A percentile compares a stretch with the other conserved stretches of the same genome.
phyloP scores from a whole-genome alignment of 92 coral and sea anemone genomes.

The Hydrozoanthus gracilis region DNA sequence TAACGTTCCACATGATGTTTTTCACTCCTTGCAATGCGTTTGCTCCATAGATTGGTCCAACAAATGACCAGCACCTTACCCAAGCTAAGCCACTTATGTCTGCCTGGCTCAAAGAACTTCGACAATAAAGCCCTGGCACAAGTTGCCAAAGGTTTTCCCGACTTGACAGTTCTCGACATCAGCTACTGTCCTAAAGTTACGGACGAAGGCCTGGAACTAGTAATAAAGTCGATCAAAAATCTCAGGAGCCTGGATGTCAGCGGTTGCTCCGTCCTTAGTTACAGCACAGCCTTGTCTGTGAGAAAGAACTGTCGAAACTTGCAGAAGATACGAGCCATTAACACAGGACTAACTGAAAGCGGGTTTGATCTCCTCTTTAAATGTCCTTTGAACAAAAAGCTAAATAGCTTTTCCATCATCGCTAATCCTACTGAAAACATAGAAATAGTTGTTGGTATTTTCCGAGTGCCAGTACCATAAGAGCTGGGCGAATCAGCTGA shows the following conservation, averaged over 20 bases:
- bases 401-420: constrained; percentile 28
- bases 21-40: not conserved
- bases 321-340: constrained; percentile 34
- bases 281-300: constrained; percentile 5
- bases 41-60: constrained; percentile 17
- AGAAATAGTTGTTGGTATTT: constrained; percentile 31
- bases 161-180: constrained; percentile 40
- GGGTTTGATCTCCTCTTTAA: constrained; percentile 16
- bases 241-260: constrained; percentile 29
- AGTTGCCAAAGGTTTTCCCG: constrained; percentile 31
- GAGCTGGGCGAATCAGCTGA: too few species aligned
- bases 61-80: constrained; percentile 15
- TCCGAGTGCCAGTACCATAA: constrained; percentile 15
- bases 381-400: constrained; percentile 23
- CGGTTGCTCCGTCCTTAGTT: constrained; percentile 25
- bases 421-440: constrained; percentile 33
- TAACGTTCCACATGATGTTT: not conserved
- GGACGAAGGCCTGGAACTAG: constrained; percentile 14
- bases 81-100: constrained; percentile 7
- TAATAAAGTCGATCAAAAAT: constrained; percentile 18
- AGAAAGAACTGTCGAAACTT: constrained; percentile 21
- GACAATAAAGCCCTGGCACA: constrained; percentile 36
- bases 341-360: constrained; percentile 21
- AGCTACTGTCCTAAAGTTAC: constrained; percentile 35
- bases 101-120: constrained; percentile 33